Conservation (phyloP, 2,797 vertebrate genomes). For the Megaceryle alcyon region DNA sequence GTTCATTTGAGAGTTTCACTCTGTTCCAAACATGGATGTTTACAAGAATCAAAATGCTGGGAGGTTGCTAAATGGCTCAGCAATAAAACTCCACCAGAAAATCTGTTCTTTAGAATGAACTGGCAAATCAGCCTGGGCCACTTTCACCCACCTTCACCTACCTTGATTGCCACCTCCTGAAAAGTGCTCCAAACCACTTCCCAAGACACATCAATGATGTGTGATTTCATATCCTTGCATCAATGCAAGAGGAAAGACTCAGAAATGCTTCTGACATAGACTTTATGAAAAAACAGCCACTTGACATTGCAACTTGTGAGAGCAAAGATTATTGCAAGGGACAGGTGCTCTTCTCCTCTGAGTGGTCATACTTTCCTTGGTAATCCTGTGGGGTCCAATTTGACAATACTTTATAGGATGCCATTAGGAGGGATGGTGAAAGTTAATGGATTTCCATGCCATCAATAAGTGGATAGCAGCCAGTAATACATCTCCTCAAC, state of each 20-base stretch:
- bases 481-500: neutral
- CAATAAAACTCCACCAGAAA: neutral
- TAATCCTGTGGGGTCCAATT: neutral
- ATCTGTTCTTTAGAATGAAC: neutral
- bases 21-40: neutral
- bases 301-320: neutral
- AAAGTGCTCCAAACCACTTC: neutral
- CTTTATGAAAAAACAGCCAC: neutral
- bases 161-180: neutral
- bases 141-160: neutral
- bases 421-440: neutral
- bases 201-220: neutral
- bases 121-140: neutral
- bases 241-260: neutral
- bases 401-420: neutral
- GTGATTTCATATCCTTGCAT: neutral
- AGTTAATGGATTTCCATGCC: neutral
- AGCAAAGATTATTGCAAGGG: neutral
- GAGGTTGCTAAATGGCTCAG: neutral
- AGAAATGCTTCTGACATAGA: neutral
- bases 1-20: neutral
- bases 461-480: neutral
- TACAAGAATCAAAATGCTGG: neutral
- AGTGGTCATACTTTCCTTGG: neutral
- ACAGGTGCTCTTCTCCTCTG: fast-evolving